Base-by-base conservation (phyloP, 2,888 invertebrate genomes). In the Tuta absoluta region DNA sequence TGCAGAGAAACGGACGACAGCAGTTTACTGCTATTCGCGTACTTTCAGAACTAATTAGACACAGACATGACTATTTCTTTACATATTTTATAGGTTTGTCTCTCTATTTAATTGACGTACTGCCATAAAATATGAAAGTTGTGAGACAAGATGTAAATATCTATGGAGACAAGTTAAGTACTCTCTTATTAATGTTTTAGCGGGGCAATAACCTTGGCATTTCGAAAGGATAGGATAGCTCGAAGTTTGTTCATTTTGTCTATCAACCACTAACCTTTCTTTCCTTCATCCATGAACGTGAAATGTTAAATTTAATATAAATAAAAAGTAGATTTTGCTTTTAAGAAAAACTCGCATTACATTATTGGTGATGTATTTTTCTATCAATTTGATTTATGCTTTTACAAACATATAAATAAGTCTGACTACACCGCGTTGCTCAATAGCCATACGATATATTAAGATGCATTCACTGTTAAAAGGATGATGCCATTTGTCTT, bases 1-100 rank as follows among this genome's bases (percentile, higher is more conserved):
- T 78, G 72, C 74, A 68, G 70, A 69, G 69, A 78, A 71, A 75
- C 76, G 69, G 72, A 66, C 66, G 69, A 70, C 61, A 45, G 19
- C 37, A 51, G 62, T 68, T 65, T 49, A 68, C 59, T 49, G 28
- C 24, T 37, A 53, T 49, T 65, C 60, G 57, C 62, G 59, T 51
- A 60, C 62, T 67, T 57, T 57, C 59, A 24, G 37, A 59, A 56
- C 24, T 65, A 65, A 64, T 63, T 63, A 57, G 57, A 60, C 12
- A 38, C 53, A 24, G 24, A 53, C 21, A 14, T 12, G 21, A 53
- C 51, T 24, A 23, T 24, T 53, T 53, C 21, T 53, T 23, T 53
- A 53, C 23, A 1, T 8, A 17, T 24, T 59, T 60, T 45, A 60
- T 21, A n/a, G 24, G 23, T 12, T 12, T 45, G 23, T 23, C 23